A percentile compares a stretch with the other conserved stretches of the same genome.
Conservation (phyloP, 2,888 invertebrate genomes). For the Caenorhabditis auriculariae region DNA sequence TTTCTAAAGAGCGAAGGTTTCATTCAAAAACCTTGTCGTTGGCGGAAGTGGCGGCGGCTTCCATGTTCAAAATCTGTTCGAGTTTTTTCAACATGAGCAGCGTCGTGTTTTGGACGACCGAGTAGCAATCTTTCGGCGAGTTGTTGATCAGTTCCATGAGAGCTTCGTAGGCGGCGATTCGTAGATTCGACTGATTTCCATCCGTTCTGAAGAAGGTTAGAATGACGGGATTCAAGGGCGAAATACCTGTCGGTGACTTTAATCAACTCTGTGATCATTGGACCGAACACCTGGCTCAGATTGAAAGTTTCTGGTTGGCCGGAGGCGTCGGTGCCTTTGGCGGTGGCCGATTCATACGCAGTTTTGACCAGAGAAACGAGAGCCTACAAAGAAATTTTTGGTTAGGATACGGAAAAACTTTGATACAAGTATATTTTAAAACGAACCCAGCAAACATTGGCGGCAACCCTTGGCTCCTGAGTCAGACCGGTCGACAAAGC, state of each 20-base stretch:
- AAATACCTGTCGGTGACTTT: slow-evolving; percentile 81
- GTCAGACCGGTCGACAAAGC: slow-evolving; percentile 75
- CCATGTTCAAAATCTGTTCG: slow-evolving; percentile 92
- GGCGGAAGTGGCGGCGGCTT: slow-evolving; percentile 73
- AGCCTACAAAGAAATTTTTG: slow-evolving; percentile 67
- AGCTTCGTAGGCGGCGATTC: slow-evolving; percentile 96
- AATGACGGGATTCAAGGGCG: background rate
- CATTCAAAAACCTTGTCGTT: slow-evolving; percentile 70
- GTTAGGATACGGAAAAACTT: background rate
- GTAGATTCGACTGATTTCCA: slow-evolving; percentile 82
- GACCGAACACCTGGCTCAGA: slow-evolving; percentile 88
- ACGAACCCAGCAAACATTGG: slow-evolving; percentile 93
- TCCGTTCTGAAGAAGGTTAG: slow-evolving; percentile 72
- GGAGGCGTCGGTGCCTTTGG: slow-evolving; percentile 67
- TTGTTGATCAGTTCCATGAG: slow-evolving; percentile 99
- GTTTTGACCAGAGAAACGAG: slow-evolving; percentile 94
- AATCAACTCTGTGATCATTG: slow-evolving; percentile 84
- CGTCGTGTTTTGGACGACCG: slow-evolving; percentile 85
- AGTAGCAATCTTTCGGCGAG: slow-evolving; percentile 87
- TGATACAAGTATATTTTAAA: background rate
- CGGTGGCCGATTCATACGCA: slow-evolving; percentile 82
- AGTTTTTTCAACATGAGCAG: slow-evolving; percentile 90
- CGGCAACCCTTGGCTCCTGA: slow-evolving; percentile 92
- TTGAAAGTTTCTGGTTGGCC: slow-evolving; percentile 82
- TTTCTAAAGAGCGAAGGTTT: background rate